phyloP scores from a whole-genome alignment of 2,888 invertebrate genomes.

The Hyles lineata region DNA sequence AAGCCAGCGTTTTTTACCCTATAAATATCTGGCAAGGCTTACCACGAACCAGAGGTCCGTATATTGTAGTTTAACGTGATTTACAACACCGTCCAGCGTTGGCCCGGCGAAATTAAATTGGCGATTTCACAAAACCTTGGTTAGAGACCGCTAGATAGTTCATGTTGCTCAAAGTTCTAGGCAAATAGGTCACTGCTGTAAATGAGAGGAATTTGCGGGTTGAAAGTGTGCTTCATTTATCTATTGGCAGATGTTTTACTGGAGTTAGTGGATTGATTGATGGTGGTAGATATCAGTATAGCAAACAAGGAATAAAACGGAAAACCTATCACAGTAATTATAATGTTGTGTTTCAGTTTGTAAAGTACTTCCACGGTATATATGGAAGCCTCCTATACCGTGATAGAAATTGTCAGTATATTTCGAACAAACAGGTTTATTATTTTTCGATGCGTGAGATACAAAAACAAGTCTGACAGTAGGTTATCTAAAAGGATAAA shows the following conservation, averaged over 20 bases:
- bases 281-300: too few relatives aligned
- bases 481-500: too few relatives aligned
- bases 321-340: too few relatives aligned
- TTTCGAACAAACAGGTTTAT: too few relatives aligned
- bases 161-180: neutral
- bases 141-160: constrained; percentile 8
- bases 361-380: too few relatives aligned
- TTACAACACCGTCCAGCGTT: constrained; percentile 46
- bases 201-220: neutral
- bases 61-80: constrained; percentile 57
- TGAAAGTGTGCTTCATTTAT: neutral
- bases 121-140: constrained; percentile 34
- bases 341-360: too few relatives aligned
- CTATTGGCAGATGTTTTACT: neutral
- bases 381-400: too few relatives aligned
- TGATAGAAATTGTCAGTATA: too few relatives aligned
- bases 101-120: constrained; percentile 50
- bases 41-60: constrained; percentile 41
- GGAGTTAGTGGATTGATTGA: too few relatives aligned
- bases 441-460: too few relatives aligned
- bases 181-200: neutral
- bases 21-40: constrained; percentile 34
- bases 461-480: too few relatives aligned
- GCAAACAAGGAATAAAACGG: too few relatives aligned
- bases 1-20: constrained; percentile 9